phyloP scores from a whole-genome alignment of 1,140 invertebrate genomes.

The Caerostris darwini region DNA sequence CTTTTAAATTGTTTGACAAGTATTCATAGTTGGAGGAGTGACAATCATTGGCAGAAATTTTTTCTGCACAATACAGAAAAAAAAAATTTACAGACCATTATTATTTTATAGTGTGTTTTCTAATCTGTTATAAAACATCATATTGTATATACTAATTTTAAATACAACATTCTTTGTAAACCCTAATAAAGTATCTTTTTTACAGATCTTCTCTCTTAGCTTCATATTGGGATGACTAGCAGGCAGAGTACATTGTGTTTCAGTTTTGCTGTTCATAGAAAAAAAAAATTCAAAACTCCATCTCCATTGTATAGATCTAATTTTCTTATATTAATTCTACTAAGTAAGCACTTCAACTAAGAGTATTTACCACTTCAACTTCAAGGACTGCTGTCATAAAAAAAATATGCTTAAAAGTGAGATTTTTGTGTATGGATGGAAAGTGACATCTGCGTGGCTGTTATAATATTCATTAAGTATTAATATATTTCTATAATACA shows the following conservation, averaged over 20 bases:
- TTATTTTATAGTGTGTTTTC: too few relatives aligned
- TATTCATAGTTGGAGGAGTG: too few relatives aligned
- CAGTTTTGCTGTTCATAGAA: constrained; percentile 46
- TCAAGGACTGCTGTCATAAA: neutral
- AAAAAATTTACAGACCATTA: too few relatives aligned
- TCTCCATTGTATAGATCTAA: constrained; percentile 65
- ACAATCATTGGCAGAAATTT: too few relatives aligned
- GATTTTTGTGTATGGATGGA: constrained; percentile 38
- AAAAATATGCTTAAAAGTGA: constrained; percentile 10
- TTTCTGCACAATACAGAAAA: too few relatives aligned
- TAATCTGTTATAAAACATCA: too few relatives aligned
- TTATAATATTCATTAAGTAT: constrained; percentile 33
- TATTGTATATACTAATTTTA: neutral
- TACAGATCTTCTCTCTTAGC: constrained; percentile 65
- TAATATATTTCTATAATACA: constrained; percentile 13
- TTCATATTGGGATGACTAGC: neutral
- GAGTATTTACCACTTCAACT: constrained; percentile 18
- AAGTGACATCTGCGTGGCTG: constrained; percentile 6
- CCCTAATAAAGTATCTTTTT: neutral
- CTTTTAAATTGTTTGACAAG: too few relatives aligned
- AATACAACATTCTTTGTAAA: neutral
- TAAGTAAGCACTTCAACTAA: constrained; percentile 27
- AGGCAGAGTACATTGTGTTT: neutral
- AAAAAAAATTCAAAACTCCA: constrained; percentile 13
- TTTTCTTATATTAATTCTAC: constrained; percentile 52